Evolutionary conservation across 2,888 invertebrate species (phyloP).

Genomic region (Heliconius erato): DNA sequence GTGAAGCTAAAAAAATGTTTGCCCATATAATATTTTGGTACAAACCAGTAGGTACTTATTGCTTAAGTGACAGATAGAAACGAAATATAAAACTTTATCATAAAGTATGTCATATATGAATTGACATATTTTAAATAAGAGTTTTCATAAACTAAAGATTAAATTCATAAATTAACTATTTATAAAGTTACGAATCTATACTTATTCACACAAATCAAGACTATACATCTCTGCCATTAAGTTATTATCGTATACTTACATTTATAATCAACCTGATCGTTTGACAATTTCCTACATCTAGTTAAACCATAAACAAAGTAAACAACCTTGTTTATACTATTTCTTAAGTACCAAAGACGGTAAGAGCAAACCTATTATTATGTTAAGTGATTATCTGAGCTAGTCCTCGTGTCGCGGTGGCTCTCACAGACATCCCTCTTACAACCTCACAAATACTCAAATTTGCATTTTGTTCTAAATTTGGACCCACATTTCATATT

Average conservation of each 20-base stretch:
- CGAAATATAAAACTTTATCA: no score
- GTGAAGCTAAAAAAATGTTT: no score
- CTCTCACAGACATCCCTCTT: constrained; percentile 60
- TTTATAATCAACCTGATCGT: background rate
- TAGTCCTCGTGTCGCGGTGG: constrained; percentile 47
- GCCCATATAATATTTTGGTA: no score
- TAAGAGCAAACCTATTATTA: constrained; percentile 57
- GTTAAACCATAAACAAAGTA: constrained; percentile 11
- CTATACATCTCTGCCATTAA: no score
- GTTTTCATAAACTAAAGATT: no score
- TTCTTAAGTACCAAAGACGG: constrained; percentile 17
- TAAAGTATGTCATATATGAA: no score
- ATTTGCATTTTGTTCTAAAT: constrained; percentile 71
- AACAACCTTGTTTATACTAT: constrained; percentile 17
- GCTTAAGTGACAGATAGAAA: no score
- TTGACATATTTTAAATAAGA: no score
- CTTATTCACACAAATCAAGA: no score
- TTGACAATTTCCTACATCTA: background rate
- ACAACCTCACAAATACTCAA: constrained; percentile 65
- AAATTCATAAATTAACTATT: no score
- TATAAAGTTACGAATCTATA: no score
- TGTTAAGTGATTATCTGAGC: constrained; percentile 69
- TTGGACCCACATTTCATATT: background rate
- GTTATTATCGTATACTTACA: background rate
- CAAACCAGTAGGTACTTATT: no score